These are phyloP conservation scores for Drosophila tani DNA, from an alignment of 1,140 invertebrate genomes.

Conservation along the genomic window DNA sequence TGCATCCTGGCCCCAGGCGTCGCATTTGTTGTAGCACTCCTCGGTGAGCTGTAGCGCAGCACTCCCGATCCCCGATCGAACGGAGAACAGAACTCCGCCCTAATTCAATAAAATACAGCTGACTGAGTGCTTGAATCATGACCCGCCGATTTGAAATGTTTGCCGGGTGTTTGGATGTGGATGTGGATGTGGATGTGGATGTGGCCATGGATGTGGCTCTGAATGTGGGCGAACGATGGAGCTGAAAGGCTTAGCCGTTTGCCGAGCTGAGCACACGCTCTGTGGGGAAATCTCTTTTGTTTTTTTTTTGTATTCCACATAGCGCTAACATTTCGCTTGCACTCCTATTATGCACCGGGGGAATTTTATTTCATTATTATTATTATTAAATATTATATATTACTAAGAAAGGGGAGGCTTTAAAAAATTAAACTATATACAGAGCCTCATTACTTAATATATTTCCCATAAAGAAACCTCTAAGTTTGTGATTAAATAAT, in stretches of 20 bases:
- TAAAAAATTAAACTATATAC: not conserved
- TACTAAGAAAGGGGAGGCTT: too few species aligned
- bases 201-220: not conserved
- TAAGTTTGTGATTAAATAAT: too few species aligned
- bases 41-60: too few species aligned
- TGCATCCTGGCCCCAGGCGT: conserved; percentile 58
- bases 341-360: not conserved
- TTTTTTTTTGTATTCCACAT: conserved; percentile 70
- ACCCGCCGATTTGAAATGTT: conserved; percentile 80
- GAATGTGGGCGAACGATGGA: conserved; percentile 10
- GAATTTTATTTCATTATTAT: not conserved
- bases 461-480: not conserved
- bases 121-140: conserved; percentile 82
- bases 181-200: not conserved
- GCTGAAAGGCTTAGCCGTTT: conserved; percentile 58
- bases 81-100: conserved; percentile 41
- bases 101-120: conserved; percentile 83
- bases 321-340: conserved; percentile 1
- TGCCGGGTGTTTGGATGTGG: conserved; percentile 32
- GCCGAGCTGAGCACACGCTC: conserved; percentile 69
- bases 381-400: not conserved
- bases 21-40: conserved; percentile 58
- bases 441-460: not conserved
- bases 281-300: conserved; percentile 77
- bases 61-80: conserved; percentile 27